Evolutionary conservation across 1,140 invertebrate genomes (phyloP), one percentile per base, ranked within the genome.

Genomic region (Procambarus virginalis): DNA sequence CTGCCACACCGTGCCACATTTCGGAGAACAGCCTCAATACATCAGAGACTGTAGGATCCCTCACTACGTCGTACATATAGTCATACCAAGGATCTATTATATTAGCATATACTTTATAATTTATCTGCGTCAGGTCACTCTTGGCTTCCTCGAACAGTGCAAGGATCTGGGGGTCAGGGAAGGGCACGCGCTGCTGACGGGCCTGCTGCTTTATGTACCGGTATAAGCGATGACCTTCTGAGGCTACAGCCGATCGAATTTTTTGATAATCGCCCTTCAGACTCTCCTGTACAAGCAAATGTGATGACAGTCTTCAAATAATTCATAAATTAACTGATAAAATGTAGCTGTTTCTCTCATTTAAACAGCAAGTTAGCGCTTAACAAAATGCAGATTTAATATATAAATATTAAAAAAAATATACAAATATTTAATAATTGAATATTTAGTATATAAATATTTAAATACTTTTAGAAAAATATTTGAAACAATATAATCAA

Each of bases 141-240:
- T 70, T 70, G 20, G 51, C n/a, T 73, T 89, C 51, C 5, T 60
- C 48, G 2, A 89, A 2, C 2, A 89, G 48, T 12, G 22, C 45
- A 14, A 22, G 46, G 8, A 89, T 60, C 64, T 89, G 68, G 20
- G 86, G 68, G 34, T 34, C 17, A 45, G 79, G 86, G 58, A 89
- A 76, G n/a, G n/a, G 75, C 51, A 64, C 45, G n/a, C 58, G 14
- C 45, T n/a, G 45, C 34, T 60, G 68, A 2, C 3, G 48, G 20
- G 79, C 86, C 17, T 89, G 46, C 49, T 46, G n/a, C 68, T 82
- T 14, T 48, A 86, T 8, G 55, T 86, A 48, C 6, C 17, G 45
- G 68, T 73, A 84, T 3, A 75, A 45, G 2, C 46, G 17, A 2
- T 84, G 17, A 9, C 17, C 70, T 46, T 46, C 73, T 12, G 4